Base-by-base conservation (phyloP, 2,797 vertebrate genomes). In the Platalea minor region DNA sequence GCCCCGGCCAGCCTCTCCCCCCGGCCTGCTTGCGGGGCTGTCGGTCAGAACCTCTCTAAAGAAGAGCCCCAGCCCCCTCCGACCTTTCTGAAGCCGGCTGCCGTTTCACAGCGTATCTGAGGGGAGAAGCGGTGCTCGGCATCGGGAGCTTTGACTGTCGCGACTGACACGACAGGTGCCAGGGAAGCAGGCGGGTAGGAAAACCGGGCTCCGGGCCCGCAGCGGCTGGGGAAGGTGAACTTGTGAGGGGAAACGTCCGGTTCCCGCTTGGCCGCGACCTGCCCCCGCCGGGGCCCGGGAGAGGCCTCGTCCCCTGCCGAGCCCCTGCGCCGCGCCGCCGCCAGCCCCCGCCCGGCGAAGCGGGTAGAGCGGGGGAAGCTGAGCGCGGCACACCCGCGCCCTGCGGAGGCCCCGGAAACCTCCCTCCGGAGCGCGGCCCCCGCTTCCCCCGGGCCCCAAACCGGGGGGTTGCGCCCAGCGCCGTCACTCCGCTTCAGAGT, bases 11-110 rank as follows among this genome's bases (percentile, higher is more conserved):
- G 54, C 54, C 13, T 15, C 31, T 7, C 39, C 4, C 10, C 28
- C 51, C 4, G 51, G 43, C 51, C 35, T 4, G 29, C 23, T 1
- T 17, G 11, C 14, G 7, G 59, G 11, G 17, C n/a, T 28, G 23
- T 2, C 0, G 25, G 72, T 17, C 46, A 5, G 13, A 14, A 51
- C 13, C 51, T 6, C 46, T 11, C 5, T 1, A 0, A 2, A n/a
- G 19, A 12, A 2, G 5, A 20, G 63, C 31, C 63, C 23, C 3
- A 23, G 31, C 8, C 26, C 2, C 29, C 16, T 9, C 67, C 19
- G 12, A 17, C 8, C 61, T 3, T 5, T 25, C 41, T 16, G 0
- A 7, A 5, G 2, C 39, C 39, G 1, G 6, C 12, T 7, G 31
- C 39, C 11, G 21, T 29, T 23, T 25, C 56, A 11, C 50, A 6